Base-by-base conservation (phyloP, 2,797 vertebrate genomes). In the Crocodylus rhombifer region DNA sequence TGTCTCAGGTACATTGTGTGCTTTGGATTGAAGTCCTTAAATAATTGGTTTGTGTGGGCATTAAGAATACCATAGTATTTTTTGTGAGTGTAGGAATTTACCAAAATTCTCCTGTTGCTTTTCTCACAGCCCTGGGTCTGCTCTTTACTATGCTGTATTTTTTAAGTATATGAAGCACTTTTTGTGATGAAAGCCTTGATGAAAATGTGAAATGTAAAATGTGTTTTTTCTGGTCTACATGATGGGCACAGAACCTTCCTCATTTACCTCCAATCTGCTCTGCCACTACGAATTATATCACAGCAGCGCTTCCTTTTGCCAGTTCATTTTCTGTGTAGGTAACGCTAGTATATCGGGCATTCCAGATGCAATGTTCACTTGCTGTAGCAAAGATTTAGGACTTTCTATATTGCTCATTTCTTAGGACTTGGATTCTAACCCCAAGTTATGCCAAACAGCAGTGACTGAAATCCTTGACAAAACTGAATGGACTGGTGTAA, bases 131-230 rank as follows among this genome's bases (percentile, higher is more conserved):
- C 0, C 36, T 5, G 9, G 63, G 9, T 79, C 86, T 88, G 30
- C 80, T 25, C 75, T 94, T 85, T 76, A 64, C 8, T 58, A 42
- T 78, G 5, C 14, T 76, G 51, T 51, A 51, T 51, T 51, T 51
- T 51, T 51, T 51, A 51, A 51, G 42, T 10, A 51, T 51, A 51
- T 80, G 12, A 60, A 89, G 30, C 26, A 55, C n/a, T 17, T 10
- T 30, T 67, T 17, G 33, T 14, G 56, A 64, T 0, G 2, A 71
- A 89, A 91, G 28, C 56, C 82, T 28, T 74, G n/a, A 33, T 78
- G 30, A 42, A 92, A 94, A 92, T 20, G n/a, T 61, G 77, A 64
- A 91, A 91, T 20, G n/a, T 61, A 80, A 64, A 91, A 90, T n/a
- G 30, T 6, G 58, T 6, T 82, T 91, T 91, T 86, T 92, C 42